phyloP scores from a whole-genome alignment of 2,113 vertebrate genomes.

The Solea senegalensis region DNA sequence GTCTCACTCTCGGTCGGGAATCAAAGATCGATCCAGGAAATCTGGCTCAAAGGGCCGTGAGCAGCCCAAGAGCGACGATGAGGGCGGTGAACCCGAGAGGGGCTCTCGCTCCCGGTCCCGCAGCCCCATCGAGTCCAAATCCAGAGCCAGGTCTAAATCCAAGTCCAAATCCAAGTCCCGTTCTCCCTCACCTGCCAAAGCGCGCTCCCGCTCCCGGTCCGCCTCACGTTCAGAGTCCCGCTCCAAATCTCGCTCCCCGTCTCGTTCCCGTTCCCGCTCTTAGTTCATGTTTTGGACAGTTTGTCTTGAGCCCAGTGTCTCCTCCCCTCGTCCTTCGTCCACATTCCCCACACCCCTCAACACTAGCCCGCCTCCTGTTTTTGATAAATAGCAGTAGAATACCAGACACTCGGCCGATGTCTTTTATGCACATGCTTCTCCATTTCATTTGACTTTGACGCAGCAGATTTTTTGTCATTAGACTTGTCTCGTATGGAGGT shows the following conservation, averaged over 20 bases:
- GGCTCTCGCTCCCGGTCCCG: constrained; percentile 69
- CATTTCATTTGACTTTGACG: constrained; percentile 54
- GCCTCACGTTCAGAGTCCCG: constrained; percentile 64
- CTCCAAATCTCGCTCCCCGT: constrained; percentile 64
- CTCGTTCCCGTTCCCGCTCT: constrained; percentile 68
- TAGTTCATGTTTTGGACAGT: constrained; percentile 59
- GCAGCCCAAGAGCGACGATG: constrained; percentile 63
- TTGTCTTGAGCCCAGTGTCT: constrained; percentile 17
- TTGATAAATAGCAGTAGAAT: constrained; percentile 71
- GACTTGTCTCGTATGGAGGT: constrained; percentile 34
- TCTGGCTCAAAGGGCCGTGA: constrained; percentile 72
- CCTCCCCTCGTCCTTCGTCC: constrained; percentile 21
- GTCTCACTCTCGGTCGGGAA: constrained; percentile 76
- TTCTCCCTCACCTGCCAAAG: constrained; percentile 57
- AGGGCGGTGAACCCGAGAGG: constrained; percentile 55
- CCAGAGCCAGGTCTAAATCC: constrained; percentile 66
- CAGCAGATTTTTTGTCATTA: constrained; percentile 47
- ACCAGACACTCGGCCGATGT: constrained; percentile 42
- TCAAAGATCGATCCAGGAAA: constrained; percentile 74
- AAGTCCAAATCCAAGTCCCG: constrained; percentile 68
- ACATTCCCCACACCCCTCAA: constrained; percentile 51
- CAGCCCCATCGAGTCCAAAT: constrained; percentile 52
- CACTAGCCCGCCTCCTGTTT: constrained; percentile 37
- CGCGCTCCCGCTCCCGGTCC: constrained; percentile 60
- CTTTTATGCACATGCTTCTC: constrained; percentile 54